phyloP scores from a whole-genome alignment of 2,888 invertebrate species.

The Torymus auratus region DNA sequence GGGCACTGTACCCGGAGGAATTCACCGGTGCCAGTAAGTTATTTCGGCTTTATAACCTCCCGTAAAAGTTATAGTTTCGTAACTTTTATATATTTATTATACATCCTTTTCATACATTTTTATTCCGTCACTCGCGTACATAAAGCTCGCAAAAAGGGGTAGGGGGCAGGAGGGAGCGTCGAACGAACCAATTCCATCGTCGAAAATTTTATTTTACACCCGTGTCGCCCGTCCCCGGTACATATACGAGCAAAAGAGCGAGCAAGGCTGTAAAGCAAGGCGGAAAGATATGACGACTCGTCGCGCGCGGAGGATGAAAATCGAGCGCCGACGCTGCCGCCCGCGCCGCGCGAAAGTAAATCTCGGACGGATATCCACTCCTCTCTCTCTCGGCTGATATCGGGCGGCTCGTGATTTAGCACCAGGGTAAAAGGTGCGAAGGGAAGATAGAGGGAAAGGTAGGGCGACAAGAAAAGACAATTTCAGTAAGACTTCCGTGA shows the following conservation, averaged over 20 bases:
- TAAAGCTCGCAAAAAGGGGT: too few relatives aligned
- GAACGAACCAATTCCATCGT: too few relatives aligned
- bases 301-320: neutral
- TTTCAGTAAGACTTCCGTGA: conserved; percentile 48
- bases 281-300: neutral
- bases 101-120: too few relatives aligned
- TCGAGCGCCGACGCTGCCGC: conserved; percentile 1
- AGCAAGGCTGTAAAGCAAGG: too few relatives aligned
- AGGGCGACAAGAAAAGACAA: conserved; percentile 51
- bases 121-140: too few relatives aligned
- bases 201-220: too few relatives aligned
- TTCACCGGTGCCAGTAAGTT: neutral
- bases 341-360: conserved; percentile 29
- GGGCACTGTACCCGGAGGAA: too few relatives aligned
- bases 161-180: too few relatives aligned
- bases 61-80: too few relatives aligned
- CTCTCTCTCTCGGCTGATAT: neutral
- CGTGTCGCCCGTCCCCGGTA: neutral
- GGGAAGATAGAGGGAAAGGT: neutral
- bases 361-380: conserved; percentile 22
- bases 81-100: too few relatives aligned
- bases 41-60: too few relatives aligned
- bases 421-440: conserved; percentile 8
- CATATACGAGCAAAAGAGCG: too few relatives aligned
- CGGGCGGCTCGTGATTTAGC: conserved; percentile 30